Base-by-base conservation (phyloP, 2,888 invertebrate genomes). In the Drosophila phalerata region DNA sequence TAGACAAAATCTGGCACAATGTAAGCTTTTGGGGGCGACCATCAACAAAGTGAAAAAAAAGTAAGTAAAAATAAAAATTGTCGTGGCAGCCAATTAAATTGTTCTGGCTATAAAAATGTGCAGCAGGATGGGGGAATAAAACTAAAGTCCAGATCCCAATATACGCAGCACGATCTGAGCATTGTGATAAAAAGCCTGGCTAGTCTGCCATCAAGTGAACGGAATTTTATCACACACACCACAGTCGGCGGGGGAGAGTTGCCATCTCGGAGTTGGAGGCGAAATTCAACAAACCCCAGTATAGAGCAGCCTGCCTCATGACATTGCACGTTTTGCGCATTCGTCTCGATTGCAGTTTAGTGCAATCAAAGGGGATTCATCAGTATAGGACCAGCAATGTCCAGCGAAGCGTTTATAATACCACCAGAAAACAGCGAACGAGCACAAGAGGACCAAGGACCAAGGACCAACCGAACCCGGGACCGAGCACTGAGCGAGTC, bases 361-460 rank as follows among this genome's bases (percentile, higher is more conserved):
- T 86, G 90, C 88, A 89, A 90, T 90, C 88, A 90, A 85, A 88
- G 76, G 75, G 86, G 85, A 90, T 88, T 90, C 89, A 90, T 89
- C 90, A 81, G 85, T 73, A 78, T 76, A 73, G 74, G 68, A 71
- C 67, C 78, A 42, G 71, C 82, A 85, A 81, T 84, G 88, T 82
- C 89, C 89, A 88, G 86, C 90, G 88, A 90, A 90, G 90, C 90
- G 90, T 88, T 87, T 84, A 87, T 90, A 87, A 90, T 86, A 73
- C 83, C 81, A 80, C 76, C 82, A 81, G 75, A 74, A 72, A 78
- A 66, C 62, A 71, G 65, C 62, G 40, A 15, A 10, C 10, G 32
- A 48, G 52, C 48, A 6, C 40, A 49, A 34, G 47, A 51, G 42
- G 43, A 53, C 17, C 61, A 9, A 30, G 30, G 30, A 30, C 30